Base-by-base conservation (phyloP, 2,888 invertebrate species). In the Polydrusus cervinus region DNA sequence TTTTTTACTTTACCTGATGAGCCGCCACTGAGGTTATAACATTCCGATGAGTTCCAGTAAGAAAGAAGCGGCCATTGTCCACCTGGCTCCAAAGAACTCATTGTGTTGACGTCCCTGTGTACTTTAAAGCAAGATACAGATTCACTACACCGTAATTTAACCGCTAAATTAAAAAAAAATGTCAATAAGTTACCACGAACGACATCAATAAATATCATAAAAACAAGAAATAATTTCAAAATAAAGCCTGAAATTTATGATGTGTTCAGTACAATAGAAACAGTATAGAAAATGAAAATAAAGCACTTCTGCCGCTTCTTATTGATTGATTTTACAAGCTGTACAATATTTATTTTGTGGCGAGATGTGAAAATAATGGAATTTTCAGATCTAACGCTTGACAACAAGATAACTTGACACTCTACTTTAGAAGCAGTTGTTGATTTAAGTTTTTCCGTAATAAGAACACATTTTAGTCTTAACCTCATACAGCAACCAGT, bases 261-360 rank as follows among this genome's bases (percentile, higher is more conserved):
- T 30, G 25, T 30, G 53, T 53, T 53, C 16, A 53, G 30, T 53
- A 51, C 51, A 51, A 51, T 51, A 25, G 6, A 51, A 53, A n/a
- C 53, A 30, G n/a, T 13, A 53, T 53, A 13, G 53, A 53, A 53
- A 53, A 53, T 30, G 25, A 53, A 53, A 53, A 53, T 53, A 53
- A 53, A 53, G 25, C n/a, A n/a, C 53, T 16, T n/a, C 53, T 53
- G 25, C 53, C n/a, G 30, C 30, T 53, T 53, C 53, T 25, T 53
- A 53, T 53, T 30, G 53, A 53, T 53, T 30, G 30, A 7, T 13
- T 53, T n/a, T 3, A n/a, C 30, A 30, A 53, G 30, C n/a, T 20
- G 11, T 53, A 53, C 53, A 53, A 53, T 53, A 30, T 53, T 53
- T 53, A 53, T 53, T 53, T 53, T 53, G 13, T 25, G n/a, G 53